Percentiles rank a stretch among this genome's conserved stretches.
These are phyloP conservation scores for Hypena proboscidalis DNA, from an alignment of 2,888 invertebrate species.

Conservation along the genomic window DNA sequence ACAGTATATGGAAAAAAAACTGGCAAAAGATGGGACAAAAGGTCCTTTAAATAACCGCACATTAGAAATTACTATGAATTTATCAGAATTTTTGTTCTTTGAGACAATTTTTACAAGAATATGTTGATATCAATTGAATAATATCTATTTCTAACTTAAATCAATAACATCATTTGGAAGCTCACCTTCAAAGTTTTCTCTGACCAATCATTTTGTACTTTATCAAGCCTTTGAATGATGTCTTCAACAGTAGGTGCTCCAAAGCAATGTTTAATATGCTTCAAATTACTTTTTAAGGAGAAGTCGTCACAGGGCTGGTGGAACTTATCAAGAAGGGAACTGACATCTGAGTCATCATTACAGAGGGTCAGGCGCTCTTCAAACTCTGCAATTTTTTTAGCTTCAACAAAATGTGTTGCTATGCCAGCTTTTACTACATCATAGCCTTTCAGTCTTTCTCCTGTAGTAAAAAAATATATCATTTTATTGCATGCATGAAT, in stretches of 20 bases:
- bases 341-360: conserved; percentile 79
- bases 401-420: conserved; percentile 95
- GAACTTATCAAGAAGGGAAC: conserved; percentile 86
- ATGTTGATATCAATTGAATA: too few species aligned
- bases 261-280: conserved; percentile 93
- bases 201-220: conserved; percentile 94
- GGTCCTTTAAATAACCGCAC: too few species aligned
- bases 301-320: conserved; percentile 87
- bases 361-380: conserved; percentile 86
- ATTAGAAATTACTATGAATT: too few species aligned
- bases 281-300: conserved; percentile 87
- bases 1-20: too few species aligned
- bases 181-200: conserved; percentile 86
- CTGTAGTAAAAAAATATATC: conserved; percentile 51
- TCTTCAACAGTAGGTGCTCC: conserved; percentile 90
- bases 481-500: not conserved
- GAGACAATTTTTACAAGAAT: too few species aligned
- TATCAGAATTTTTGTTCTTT: too few species aligned
- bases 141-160: too few species aligned
- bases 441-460: conserved; percentile 87
- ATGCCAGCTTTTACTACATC: conserved; percentile 95
- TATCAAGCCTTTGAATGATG: conserved; percentile 89
- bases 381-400: conserved; percentile 86
- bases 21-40: conserved; percentile 37
- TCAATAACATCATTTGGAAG: not conserved